phyloP scores from a whole-genome alignment of 2,113 vertebrate genomes.

The Ivindomyrus marchei region DNA sequence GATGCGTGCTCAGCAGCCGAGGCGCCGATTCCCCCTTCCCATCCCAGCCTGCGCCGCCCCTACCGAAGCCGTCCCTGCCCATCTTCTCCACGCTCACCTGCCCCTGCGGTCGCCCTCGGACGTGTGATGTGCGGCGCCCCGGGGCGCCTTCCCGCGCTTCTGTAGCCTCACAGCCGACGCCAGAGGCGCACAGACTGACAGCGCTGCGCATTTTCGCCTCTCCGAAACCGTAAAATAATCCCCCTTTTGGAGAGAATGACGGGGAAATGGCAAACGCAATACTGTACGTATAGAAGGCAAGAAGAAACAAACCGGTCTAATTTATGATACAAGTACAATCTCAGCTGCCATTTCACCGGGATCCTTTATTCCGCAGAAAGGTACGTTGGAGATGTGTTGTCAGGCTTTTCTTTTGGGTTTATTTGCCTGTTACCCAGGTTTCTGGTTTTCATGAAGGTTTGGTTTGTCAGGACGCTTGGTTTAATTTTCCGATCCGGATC shows the following conservation, averaged over 20 bases:
- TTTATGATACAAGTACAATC: conserved; percentile 12
- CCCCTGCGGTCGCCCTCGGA: background rate
- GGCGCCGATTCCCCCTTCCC: background rate
- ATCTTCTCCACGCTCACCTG: background rate
- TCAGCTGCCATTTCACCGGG: background rate
- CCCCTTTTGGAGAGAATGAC: conserved; percentile 44
- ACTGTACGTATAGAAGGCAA: conserved; percentile 39
- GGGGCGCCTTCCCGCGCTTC: conserved; percentile 2
- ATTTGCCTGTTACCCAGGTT: background rate
- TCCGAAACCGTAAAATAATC: conserved; percentile 23
- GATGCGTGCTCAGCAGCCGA: background rate
- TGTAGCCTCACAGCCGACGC: conserved; percentile 29
- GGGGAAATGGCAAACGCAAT: conserved; percentile 50
- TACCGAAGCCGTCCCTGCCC: background rate
- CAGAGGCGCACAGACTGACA: conserved; percentile 25
- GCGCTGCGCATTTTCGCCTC: conserved; percentile 30
- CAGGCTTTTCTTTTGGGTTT: background rate
- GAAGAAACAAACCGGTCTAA: conserved; percentile 29
- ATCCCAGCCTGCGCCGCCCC: background rate
- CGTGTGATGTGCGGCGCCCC: background rate
- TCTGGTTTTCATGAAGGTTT: background rate
- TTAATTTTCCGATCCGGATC: background rate
- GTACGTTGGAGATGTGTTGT: conserved; percentile 19
- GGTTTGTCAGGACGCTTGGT: background rate
- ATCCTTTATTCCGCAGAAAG: conserved; percentile 16